Conservation (phyloP, 2,797 vertebrate genomes). For the Salarias fasciatus region DNA sequence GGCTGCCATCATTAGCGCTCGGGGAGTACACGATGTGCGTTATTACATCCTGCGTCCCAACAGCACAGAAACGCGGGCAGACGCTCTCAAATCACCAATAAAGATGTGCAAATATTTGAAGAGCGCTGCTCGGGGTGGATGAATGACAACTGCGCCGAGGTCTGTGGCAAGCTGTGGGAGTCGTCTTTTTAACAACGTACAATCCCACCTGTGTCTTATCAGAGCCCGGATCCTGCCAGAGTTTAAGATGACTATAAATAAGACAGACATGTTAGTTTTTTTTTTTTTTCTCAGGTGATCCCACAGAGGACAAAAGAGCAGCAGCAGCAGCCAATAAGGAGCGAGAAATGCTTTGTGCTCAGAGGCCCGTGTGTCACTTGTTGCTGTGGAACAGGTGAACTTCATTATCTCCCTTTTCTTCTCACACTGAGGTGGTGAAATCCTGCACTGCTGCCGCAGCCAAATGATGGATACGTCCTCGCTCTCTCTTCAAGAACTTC, state of each 20-base stretch:
- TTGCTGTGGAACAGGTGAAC: conserved; percentile 46
- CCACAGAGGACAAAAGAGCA: conserved; percentile 27
- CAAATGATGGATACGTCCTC: conserved; percentile 14
- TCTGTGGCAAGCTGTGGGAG: conserved; percentile 31
- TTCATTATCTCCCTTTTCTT: conserved; percentile 20
- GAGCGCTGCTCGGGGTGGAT: conserved; percentile 36
- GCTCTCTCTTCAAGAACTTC: conserved; percentile 27
- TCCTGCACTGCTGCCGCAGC: not conserved
- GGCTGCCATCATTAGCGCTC: conserved; percentile 59
- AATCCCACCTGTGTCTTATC: conserved; percentile 48
- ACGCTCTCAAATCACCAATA: conserved; percentile 59
- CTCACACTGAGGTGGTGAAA: not conserved
- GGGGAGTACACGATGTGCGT: conserved; percentile 35
- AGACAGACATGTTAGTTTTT: conserved; percentile 65
- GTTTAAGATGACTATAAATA: conserved; percentile 47
- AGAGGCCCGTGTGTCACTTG: conserved; percentile 37
- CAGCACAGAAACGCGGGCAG: conserved; percentile 39
- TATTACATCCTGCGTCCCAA: conserved; percentile 46
- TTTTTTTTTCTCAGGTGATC: conserved; percentile 54
- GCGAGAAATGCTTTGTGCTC: conserved; percentile 25
- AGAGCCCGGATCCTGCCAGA: conserved; percentile 39
- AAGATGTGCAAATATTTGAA: conserved; percentile 49
- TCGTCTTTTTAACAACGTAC: conserved; percentile 41
- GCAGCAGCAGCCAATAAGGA: not conserved
- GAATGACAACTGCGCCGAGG: conserved; percentile 42